Base-by-base conservation (phyloP, 2,113 vertebrate species). In the Gambusia holbrooki region DNA sequence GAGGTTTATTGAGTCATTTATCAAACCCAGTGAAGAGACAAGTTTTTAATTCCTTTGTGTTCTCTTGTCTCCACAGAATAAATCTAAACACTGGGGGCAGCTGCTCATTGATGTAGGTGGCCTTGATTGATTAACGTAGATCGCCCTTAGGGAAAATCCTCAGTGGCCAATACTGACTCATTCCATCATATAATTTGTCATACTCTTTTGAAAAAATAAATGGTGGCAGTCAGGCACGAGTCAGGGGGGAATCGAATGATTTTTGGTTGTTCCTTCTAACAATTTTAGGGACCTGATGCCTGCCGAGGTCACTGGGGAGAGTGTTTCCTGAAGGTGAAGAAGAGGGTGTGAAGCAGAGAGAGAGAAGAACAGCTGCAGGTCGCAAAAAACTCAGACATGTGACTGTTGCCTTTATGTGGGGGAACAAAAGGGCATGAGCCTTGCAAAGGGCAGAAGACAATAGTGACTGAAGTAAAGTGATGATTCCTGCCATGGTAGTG, bases 261-360 rank as follows among this genome's bases (percentile, higher is more conserved):
- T 93, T 94, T 93, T 96, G 95, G 93, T 92, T 94, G 94, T 96
- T 96, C 95, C 95, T 94, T 83, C 90, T 95, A 95, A 96, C 96
- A 95, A 94, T 95, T 93, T 94, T 94, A 91, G 84, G 81, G 88
- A 88, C 90, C 93, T 88, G 82, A 90, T 78, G 88, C 90, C 80
- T 75, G 82, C 77, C 78, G 89, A 93, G 69, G 62, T 70, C 71
- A 73, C 77, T 51, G 61, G 80, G 86, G 89, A 84, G 87, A 88
- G 84, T 79, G 62, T 76, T 87, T 83, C 68, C 67, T 68, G 78
- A 76, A 72, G 69, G 42, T 69, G 75, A 67, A 72, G 87, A 85
- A 84, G 89, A 83, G 81, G 82, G 71, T 82, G 76, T 82, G 86
- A 76, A 72, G 68, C 71, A 86, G 71, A 82, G 79, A 79, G 73